phyloP scores from a whole-genome alignment of 1,140 invertebrate genomes.

The Drosophila punjabiensis region DNA sequence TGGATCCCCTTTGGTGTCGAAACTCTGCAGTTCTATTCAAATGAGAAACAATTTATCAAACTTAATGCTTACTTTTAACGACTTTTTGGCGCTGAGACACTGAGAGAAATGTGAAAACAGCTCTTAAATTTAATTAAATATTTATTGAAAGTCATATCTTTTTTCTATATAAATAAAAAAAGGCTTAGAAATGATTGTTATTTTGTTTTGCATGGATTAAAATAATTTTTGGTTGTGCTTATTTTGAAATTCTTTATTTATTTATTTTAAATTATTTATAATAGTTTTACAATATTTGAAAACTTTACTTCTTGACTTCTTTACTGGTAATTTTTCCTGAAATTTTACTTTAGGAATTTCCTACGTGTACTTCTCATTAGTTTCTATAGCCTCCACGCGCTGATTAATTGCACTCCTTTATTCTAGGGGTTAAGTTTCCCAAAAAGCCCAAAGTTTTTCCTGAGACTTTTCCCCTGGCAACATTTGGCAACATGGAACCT shows the following conservation, averaged over 20 bases:
- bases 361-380: conserved; percentile 29
- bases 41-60: conserved; percentile 39
- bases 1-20: conserved; percentile 13
- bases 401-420: conserved; percentile 41
- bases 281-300: no score
- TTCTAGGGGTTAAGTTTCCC: not conserved
- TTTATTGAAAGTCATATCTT: not conserved
- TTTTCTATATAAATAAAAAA: not conserved
- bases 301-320: no score
- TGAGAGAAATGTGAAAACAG: not conserved
- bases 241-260: no score
- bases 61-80: conserved; percentile 15
- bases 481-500: conserved; percentile 56
- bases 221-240: no score
- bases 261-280: no score
- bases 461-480: conserved; percentile 18
- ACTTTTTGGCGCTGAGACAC: conserved; percentile 1
- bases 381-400: conserved; percentile 28
- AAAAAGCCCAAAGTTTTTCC: conserved; percentile 28
- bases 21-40: conserved; percentile 27
- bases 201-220: no score
- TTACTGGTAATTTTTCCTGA: no score
- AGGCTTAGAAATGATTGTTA: not conserved
- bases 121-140: not conserved
- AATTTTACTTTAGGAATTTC: no score